Base-by-base conservation (phyloP, 1,140 invertebrate genomes). In the Lepidurus couesii region DNA sequence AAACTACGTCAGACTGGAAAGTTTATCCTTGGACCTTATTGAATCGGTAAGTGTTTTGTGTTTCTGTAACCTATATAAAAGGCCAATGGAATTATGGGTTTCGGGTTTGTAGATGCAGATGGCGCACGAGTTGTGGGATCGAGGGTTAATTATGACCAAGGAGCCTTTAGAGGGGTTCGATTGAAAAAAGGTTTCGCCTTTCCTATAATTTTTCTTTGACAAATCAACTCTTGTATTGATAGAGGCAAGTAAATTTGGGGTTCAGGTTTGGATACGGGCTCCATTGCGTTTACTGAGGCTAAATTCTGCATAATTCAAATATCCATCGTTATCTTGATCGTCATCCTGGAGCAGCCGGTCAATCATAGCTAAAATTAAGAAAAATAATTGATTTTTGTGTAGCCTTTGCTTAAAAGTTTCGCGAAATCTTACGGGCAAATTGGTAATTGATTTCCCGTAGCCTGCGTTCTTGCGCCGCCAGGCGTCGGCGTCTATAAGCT, bases 301-400 rank as follows among this genome's bases (percentile, higher is more conserved):
- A 82, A 91, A 94, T 85, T 96, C 94, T 4, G 89, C 84, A 83
- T 95, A 96, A 79, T 89, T 93, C 45, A 96, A 85, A 82, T 90
- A 95, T 0, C 94, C 94, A 84, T 96, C 93, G 13, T 90, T 88
- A 83, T 96, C 89, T 9, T 89, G 83, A 83, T 96, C 94, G 83
- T 95, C 93, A 81, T 91, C 90, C 78, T 86, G 86, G 24, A 96
- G 83, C 2, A 94, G 92, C 82, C 89, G 88, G 82, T 96, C 94
- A 79, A 95, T 92, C 44, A 94, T 83, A 80, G 90, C 93, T 95
- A 86, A 21, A 74, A 74, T 53, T 44, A n/a, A 73, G 43, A 3
- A 44, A 6, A 74, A 11, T 0, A 34, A 73, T 21, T 26, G 1
- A 10, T 78, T 42, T 42, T 77, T 16, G n/a, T 75, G 11, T 13